Conservation (phyloP, 2,113 vertebrate species). For the Nettapus auritus region DNA sequence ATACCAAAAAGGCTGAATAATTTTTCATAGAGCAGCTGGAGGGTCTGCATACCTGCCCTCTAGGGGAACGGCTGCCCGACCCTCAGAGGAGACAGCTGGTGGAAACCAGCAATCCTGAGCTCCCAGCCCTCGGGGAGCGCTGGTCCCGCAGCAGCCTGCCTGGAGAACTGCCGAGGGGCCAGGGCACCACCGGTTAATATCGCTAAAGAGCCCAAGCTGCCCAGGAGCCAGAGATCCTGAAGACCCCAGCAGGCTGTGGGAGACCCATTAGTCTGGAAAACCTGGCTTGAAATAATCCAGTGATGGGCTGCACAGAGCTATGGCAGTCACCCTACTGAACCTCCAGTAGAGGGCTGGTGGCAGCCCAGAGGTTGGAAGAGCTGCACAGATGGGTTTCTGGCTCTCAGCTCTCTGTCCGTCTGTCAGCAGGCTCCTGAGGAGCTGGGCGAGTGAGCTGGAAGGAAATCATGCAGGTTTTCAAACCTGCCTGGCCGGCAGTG, state of each 20-base stretch:
- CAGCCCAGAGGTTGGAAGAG: not conserved
- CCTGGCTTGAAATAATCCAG: not conserved
- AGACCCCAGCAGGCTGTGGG: not conserved
- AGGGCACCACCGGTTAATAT: not conserved
- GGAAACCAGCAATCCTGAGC: not conserved
- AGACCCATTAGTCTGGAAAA: not conserved
- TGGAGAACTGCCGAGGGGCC: not conserved
- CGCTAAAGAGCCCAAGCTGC: not conserved
- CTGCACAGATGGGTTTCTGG: not conserved
- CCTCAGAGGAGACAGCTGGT: not conserved
- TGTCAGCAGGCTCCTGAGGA: not conserved
- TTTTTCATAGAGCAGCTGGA: not conserved
- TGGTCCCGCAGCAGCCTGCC: not conserved
- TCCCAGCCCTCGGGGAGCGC: accelerated
- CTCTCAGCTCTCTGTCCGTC: not conserved
- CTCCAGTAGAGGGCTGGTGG: not conserved
- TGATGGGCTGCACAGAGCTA: not conserved
- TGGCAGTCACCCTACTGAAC: not conserved
- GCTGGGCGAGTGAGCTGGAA: not conserved
- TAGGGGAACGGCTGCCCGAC: not conserved
- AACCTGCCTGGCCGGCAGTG: constrained; percentile 43
- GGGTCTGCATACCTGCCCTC: constrained; percentile 31
- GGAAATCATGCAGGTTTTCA: constrained; percentile 40
- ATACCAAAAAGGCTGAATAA: not conserved
- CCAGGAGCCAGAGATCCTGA: not conserved